A percentile compares a stretch with the other conserved stretches of the same genome.
These are phyloP conservation scores for Philhelius pedissequus DNA, from an alignment of 2,888 invertebrate genomes.

Conservation along the genomic window DNA sequence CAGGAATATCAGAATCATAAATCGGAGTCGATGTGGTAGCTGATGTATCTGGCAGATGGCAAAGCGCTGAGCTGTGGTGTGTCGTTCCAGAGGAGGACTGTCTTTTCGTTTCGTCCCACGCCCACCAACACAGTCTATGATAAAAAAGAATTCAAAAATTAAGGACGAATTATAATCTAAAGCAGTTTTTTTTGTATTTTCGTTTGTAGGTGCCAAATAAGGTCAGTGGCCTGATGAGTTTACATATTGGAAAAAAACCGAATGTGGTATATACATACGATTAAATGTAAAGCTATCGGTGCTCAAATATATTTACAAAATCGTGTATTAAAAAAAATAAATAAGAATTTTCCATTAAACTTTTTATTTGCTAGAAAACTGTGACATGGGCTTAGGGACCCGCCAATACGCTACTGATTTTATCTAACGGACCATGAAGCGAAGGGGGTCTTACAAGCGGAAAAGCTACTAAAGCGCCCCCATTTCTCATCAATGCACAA, in stretches of 20 bases:
- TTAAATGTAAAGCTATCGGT: slow-evolving; percentile 4
- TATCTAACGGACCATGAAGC: neutral
- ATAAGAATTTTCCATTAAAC: slow-evolving; percentile 9
- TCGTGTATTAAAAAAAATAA: neutral
- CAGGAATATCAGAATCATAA: slow-evolving; percentile 49
- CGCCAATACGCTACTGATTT: slow-evolving; percentile 1
- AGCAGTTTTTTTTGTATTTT: neutral
- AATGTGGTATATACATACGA: neutral
- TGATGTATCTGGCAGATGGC: slow-evolving; percentile 55
- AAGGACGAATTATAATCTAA: slow-evolving; percentile 29
- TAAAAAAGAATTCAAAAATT: slow-evolving; percentile 9
- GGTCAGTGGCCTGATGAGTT: slow-evolving; percentile 40
- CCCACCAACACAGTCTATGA: neutral
- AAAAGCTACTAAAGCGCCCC: slow-evolving; percentile 64
- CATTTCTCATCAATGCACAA: slow-evolving; percentile 62
- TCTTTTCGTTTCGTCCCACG: neutral
- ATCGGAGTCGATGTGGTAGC: slow-evolving; percentile 37
- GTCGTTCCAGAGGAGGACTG: slow-evolving; percentile 13
- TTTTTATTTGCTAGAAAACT: slow-evolving; percentile 28
- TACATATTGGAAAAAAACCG: neutral
- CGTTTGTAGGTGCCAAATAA: slow-evolving; percentile 45
- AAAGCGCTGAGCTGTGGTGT: neutral
- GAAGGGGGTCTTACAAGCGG: slow-evolving; percentile 22
- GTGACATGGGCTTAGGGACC: slow-evolving; percentile 39
- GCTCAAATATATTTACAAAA: slow-evolving; percentile 25